Evolutionary conservation across 1,140 invertebrate genomes (phyloP), one percentile per base, ranked within the genome.

Genomic region (Camponotus vicinus): DNA sequence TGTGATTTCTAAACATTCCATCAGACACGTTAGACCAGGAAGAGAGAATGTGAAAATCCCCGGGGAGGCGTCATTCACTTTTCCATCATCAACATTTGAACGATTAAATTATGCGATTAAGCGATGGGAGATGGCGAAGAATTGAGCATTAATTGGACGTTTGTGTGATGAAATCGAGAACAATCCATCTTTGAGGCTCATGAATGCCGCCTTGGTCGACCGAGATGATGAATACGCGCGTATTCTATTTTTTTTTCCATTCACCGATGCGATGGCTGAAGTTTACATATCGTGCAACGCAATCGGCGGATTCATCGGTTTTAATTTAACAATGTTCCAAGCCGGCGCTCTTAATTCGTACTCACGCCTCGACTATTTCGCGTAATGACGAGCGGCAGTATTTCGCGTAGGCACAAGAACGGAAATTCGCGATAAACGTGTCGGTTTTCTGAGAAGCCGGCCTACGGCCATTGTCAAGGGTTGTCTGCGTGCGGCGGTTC

Each of bases 371-470:
- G 79, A 32, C 79, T 83, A 45, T 83, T 83, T 57, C 55, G 40
- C 79, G 67, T 83, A 83, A 83, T 83, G 55, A 69, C 40, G 55
- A 63, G 55, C 71, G 18, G 34, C 69, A 27, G 69, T 73, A 73
- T 83, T 83, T 83, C 79, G 66, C 79, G 55, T 82, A 82, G 67
- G 67, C 79, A 82, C 49, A 83, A 83, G 9, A 88, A 66, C 49
- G 71, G 71, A 75, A 85, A 84, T 87, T 87, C 78, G 85, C 78
- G 78, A 61, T 63, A 86, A 69, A 87, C 71, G 52, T 21, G 79
- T 37, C 87, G 71, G 73, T 78, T 75, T 73, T 57, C 40, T 45
- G 70, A 66, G 71, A 64, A 61, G n/a, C 21, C 55, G 63, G 67
- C 49, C 73, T 59, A 71, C 21, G 49, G 73, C 76, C 73, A 83